phyloP scores from a whole-genome alignment of 2,797 vertebrate species.

The Falco rusticolus region DNA sequence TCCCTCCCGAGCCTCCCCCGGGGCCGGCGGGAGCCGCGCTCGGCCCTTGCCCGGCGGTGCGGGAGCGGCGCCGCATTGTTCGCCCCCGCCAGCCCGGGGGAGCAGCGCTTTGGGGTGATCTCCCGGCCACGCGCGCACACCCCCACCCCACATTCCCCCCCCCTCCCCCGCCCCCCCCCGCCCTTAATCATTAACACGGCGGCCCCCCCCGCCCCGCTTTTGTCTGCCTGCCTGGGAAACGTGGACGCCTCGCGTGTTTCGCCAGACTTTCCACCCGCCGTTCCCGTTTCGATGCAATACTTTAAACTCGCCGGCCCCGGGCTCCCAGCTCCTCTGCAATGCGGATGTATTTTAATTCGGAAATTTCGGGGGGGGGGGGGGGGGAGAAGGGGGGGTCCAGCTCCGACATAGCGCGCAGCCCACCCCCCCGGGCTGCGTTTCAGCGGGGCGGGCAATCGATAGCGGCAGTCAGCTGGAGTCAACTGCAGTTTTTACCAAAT shows the following conservation, averaged over 20 bases:
- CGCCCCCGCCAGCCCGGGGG: not conserved
- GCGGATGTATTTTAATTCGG: conserved; percentile 79
- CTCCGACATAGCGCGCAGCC: not conserved
- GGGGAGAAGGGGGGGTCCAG: not conserved
- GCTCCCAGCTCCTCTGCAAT: conserved; percentile 77
- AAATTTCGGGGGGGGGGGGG: not conserved
- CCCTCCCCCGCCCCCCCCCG: not conserved
- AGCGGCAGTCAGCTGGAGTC: conserved; percentile 32
- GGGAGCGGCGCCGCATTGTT: conserved; percentile 26
- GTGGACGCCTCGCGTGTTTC: conserved; percentile 40
- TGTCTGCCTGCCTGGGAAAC: conserved; percentile 60
- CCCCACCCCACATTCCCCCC: not conserved
- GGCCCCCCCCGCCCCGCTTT: conserved; percentile 60
- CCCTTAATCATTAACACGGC: not conserved
- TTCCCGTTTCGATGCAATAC: conserved; percentile 60
- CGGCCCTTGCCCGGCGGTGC: not conserved
- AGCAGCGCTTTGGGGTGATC: not conserved
- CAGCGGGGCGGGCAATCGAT: conserved; percentile 25
- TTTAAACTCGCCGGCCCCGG: conserved; percentile 70
- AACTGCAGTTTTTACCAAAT: conserved; percentile 62
- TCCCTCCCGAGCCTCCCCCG: not conserved
- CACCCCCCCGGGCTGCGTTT: not conserved
- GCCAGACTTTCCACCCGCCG: conserved; percentile 44
- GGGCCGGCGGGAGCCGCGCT: not conserved
- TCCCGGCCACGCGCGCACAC: too few relatives aligned